These are phyloP conservation scores for Galeopterus variegatus DNA, from an alignment of 2,113 vertebrate genomes.

Conservation along the genomic window DNA sequence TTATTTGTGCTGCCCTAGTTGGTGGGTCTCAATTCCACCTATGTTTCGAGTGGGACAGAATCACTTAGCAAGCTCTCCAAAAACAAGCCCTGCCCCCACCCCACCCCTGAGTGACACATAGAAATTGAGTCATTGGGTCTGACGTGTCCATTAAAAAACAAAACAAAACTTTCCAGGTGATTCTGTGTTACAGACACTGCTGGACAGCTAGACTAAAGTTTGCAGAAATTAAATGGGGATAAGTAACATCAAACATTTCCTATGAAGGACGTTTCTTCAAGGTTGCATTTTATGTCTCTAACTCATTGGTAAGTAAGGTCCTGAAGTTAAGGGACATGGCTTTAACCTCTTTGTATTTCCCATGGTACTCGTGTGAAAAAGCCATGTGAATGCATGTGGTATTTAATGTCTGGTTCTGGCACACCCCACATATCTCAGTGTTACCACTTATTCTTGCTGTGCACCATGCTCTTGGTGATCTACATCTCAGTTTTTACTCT, in stretches of 20 bases:
- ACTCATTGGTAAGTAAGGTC: neutral
- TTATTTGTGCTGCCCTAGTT: neutral
- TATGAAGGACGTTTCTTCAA: neutral
- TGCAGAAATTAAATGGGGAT: neutral
- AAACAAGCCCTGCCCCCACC: rapidly evolving
- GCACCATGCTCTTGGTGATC: rapidly evolving
- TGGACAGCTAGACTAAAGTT: neutral
- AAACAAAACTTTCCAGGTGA: neutral
- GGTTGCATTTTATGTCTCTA: neutral
- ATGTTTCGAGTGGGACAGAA: neutral
- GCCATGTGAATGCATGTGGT: rapidly evolving
- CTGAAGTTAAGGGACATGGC: neutral
- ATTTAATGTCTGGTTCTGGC: rapidly evolving
- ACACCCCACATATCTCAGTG: rapidly evolving
- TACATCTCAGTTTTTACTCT: rapidly evolving
- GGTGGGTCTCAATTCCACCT: rapidly evolving
- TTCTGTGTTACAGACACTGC: neutral
- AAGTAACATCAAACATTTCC: too few species aligned
- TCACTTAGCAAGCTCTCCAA: rapidly evolving
- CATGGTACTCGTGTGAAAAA: rapidly evolving
- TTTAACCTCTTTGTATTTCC: too few species aligned
- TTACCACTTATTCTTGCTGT: rapidly evolving
- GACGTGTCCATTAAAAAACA: neutral
- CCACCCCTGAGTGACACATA: rapidly evolving
- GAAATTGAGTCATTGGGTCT: neutral